Conservation (phyloP, 2,113 vertebrate species). For the Porphyrio hochstetteri region DNA sequence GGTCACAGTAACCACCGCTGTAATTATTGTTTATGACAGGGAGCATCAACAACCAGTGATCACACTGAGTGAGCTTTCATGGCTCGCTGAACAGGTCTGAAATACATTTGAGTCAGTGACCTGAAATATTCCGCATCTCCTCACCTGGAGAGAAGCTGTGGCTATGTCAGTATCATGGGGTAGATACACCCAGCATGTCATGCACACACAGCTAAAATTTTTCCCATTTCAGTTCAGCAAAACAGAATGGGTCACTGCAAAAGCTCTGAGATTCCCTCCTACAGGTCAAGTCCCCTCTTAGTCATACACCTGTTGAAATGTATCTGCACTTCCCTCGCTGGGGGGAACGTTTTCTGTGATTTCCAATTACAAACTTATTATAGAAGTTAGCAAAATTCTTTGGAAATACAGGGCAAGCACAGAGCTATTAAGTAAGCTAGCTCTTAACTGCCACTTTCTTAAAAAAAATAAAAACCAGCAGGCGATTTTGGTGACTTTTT, state of each 20-base stretch:
- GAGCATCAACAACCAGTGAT: background rate
- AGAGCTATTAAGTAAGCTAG: background rate
- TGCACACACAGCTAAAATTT: background rate
- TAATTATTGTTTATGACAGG: background rate
- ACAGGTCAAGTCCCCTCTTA: background rate
- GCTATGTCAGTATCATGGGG: background rate
- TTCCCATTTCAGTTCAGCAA: background rate
- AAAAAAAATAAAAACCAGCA: background rate
- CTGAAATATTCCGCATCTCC: background rate
- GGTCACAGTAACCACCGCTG: accelerated
- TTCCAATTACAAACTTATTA: background rate
- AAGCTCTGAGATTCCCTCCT: background rate
- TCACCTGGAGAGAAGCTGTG: background rate
- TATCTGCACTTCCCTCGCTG: background rate
- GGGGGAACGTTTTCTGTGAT: background rate
- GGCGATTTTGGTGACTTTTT: background rate
- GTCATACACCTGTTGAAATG: background rate
- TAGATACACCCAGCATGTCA: background rate
- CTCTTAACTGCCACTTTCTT: background rate
- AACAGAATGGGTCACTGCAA: background rate
- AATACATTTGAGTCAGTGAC: background rate
- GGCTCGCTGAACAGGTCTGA: background rate
- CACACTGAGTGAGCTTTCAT: background rate
- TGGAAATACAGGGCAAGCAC: background rate
- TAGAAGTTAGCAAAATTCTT: background rate